phyloP scores from a whole-genome alignment of 2,797 vertebrate genomes.

The Onychomys arenicola region DNA sequence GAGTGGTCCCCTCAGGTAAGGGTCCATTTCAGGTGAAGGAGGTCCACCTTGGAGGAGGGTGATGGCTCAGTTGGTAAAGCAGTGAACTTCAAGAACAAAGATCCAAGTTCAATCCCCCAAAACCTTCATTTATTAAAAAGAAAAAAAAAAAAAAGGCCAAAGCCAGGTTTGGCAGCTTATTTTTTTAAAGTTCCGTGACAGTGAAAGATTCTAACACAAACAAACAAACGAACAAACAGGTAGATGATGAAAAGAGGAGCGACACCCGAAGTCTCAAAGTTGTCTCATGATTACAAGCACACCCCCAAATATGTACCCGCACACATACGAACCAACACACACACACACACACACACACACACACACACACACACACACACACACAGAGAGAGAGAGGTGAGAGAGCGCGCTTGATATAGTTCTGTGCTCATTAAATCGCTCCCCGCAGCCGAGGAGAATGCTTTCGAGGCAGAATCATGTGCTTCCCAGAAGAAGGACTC shows the following conservation, averaged over 20 bases:
- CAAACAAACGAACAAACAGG: neutral
- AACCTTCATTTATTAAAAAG: neutral
- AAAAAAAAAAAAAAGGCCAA: neutral
- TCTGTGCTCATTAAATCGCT: slow-evolving; percentile 1
- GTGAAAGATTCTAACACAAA: neutral
- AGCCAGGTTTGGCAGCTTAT: neutral
- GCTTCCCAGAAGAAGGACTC: neutral
- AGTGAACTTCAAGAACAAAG: neutral
- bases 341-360: neutral
- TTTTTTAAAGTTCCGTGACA: neutral
- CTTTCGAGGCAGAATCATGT: slow-evolving; percentile 2
- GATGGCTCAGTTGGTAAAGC: neutral
- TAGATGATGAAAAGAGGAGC: neutral
- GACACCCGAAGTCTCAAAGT: neutral
- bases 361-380: neutral
- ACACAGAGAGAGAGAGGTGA: neutral
- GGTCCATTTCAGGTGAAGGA: slow-evolving; percentile 23
- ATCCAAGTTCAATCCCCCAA: neutral
- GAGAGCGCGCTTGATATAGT: slow-evolving; percentile 10
- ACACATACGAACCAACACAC: neutral
- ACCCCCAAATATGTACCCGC: neutral
- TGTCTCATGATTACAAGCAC: neutral
- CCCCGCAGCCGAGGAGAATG: neutral
- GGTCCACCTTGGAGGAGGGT: neutral
- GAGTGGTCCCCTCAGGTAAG: slow-evolving; percentile 55